A percentile compares a stretch with the other conserved stretches of the same genome.
These are phyloP conservation scores for Myotis planiceps DNA, from an alignment of 2,797 vertebrate genomes.

Conservation along the genomic window DNA sequence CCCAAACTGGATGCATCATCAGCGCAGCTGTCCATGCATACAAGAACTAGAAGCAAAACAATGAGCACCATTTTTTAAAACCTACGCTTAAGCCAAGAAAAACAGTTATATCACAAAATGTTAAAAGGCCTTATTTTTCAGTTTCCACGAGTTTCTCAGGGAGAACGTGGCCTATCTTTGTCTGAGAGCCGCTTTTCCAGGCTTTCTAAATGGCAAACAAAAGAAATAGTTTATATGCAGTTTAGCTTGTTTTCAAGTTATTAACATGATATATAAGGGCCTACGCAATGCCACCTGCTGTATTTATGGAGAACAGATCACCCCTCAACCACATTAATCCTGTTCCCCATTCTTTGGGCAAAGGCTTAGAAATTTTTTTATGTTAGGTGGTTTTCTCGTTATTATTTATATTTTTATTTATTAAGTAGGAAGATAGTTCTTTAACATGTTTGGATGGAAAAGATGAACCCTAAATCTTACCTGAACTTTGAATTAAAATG, in stretches of 20 bases:
- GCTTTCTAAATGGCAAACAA: constrained; percentile 80
- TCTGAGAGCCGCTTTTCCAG: constrained; percentile 73
- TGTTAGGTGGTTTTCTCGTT: constrained; percentile 55
- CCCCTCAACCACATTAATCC: constrained; percentile 47
- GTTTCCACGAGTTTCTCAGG: constrained; percentile 82
- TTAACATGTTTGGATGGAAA: constrained; percentile 49
- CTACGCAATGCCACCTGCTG: constrained; percentile 74
- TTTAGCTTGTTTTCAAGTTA: constrained; percentile 75
- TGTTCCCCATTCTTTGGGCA: constrained; percentile 61
- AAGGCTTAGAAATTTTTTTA: constrained; percentile 13
- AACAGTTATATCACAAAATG: constrained; percentile 89
- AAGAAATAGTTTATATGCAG: constrained; percentile 72
- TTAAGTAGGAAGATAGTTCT: constrained; percentile 61
- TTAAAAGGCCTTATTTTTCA: constrained; percentile 88
- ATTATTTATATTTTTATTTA: constrained; percentile 38
- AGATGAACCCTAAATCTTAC: neutral
- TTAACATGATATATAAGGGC: constrained; percentile 77
- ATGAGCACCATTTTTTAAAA: constrained; percentile 90
- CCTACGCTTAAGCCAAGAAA: constrained; percentile 89
- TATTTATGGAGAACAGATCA: constrained; percentile 73
- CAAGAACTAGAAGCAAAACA: constrained; percentile 90
- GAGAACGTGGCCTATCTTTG: constrained; percentile 84
- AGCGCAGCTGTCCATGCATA: constrained; percentile 89
- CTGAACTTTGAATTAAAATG: constrained; percentile 11
- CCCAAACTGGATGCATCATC: constrained; percentile 90